These are phyloP conservation scores for Microtus richardsoni DNA, from an alignment of 2,113 vertebrate genomes.

Conservation along the genomic window DNA sequence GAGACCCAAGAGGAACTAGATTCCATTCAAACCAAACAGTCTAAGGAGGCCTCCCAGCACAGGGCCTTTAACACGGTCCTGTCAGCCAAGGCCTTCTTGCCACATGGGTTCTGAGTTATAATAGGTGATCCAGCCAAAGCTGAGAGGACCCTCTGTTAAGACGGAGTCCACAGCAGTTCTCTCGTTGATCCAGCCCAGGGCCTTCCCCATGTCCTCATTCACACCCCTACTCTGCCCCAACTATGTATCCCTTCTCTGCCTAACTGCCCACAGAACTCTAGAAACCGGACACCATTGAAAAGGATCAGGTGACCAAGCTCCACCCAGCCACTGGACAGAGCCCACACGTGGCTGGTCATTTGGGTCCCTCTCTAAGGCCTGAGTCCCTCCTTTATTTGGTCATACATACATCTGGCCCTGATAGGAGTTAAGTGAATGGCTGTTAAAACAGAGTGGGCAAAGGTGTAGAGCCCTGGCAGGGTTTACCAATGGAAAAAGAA, in stretches of 20 bases:
- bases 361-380: background rate
- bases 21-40: background rate
- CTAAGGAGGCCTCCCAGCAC: no score
- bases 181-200: background rate
- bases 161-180: background rate
- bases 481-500: background rate
- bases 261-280: background rate
- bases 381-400: background rate
- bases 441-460: fast-evolving
- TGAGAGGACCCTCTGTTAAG: background rate
- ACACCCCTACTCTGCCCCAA: background rate
- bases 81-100: no score
- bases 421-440: background rate
- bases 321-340: background rate
- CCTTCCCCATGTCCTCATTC: fast-evolving
- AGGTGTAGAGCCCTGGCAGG: background rate
- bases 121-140: background rate
- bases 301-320: background rate
- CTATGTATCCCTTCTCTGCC: background rate
- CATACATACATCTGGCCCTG: fast-evolving
- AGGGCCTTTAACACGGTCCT: no score
- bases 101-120: background rate
- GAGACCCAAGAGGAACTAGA: background rate
- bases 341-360: background rate
- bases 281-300: background rate